A percentile compares a stretch with the other conserved stretches of the same genome.
These are phyloP conservation scores for Fabriciana adippe DNA, from an alignment of 2,888 invertebrate genomes.

Conservation along the genomic window DNA sequence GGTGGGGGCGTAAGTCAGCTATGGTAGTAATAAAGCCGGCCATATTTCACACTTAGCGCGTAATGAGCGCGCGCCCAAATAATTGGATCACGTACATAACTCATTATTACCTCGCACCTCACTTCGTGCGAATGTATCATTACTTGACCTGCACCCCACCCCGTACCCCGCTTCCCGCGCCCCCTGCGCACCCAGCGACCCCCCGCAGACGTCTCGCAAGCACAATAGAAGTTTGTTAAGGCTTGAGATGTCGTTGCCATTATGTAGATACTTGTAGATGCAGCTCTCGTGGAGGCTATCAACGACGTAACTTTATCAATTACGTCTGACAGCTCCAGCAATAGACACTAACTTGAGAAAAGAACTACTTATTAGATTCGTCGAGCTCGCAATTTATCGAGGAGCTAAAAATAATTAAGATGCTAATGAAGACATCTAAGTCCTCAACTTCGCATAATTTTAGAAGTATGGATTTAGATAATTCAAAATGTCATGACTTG, in stretches of 20 bases:
- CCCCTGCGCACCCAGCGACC: conserved; percentile 28
- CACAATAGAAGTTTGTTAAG: conserved; percentile 56
- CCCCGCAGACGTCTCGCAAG: conserved; percentile 39
- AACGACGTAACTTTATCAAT: conserved; percentile 7
- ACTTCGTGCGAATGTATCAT: conserved; percentile 78
- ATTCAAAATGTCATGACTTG: too few species aligned
- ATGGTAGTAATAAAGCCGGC: conserved; percentile 79
- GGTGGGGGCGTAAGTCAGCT: conserved; percentile 56
- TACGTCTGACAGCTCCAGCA: background rate
- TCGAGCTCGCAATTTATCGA: too few species aligned
- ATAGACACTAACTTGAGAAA: too few species aligned
- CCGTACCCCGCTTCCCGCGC: conserved; percentile 34
- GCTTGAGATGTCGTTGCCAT: conserved; percentile 40
- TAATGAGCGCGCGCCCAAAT: conserved; percentile 83
- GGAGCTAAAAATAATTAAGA: too few species aligned
- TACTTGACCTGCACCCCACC: conserved; percentile 52
- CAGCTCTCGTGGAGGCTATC: conserved; percentile 11
- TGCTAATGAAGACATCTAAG: too few species aligned
- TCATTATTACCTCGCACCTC: conserved; percentile 83
- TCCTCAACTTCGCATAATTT: too few species aligned
- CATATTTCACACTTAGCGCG: conserved; percentile 83
- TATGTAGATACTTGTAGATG: conserved; percentile 21
- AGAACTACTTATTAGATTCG: too few species aligned
- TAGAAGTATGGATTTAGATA: too few species aligned
- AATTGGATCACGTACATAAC: conserved; percentile 84